These are phyloP conservation scores for Nannospalax galili DNA, from an alignment of 2,113 vertebrate species.

Conservation along the genomic window DNA sequence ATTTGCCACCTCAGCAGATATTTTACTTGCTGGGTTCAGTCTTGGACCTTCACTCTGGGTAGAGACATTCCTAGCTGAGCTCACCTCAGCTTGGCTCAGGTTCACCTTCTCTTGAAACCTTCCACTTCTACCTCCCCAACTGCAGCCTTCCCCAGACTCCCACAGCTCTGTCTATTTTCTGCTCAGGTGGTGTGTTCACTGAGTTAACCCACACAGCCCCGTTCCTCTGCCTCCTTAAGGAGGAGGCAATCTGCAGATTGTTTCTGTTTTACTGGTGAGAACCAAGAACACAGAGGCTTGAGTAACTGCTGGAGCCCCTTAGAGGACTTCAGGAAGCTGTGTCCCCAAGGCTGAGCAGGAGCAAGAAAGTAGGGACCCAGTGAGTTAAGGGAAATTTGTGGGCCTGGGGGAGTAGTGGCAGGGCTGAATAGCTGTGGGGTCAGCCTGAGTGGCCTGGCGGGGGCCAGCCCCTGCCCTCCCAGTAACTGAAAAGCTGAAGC, in stretches of 20 bases:
- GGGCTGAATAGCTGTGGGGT: rapidly evolving
- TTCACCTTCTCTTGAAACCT: neutral
- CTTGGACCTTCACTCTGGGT: neutral
- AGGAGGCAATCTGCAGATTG: neutral
- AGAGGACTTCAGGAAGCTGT: neutral
- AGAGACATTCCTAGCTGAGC: neutral
- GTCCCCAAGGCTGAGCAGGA: neutral
- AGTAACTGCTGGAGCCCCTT: neutral
- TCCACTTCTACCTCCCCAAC: neutral
- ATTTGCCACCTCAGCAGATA: neutral
- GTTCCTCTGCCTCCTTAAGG: neutral
- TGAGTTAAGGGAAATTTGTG: neutral
- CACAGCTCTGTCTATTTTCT: neutral
- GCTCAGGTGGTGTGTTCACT: too few relatives aligned
- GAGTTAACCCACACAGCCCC: neutral
- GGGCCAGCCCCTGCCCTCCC: neutral
- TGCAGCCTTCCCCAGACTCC: neutral
- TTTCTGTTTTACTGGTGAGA: neutral
- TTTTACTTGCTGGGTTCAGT: neutral
- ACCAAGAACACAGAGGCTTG: neutral
- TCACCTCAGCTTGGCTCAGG: neutral
- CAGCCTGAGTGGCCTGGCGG: neutral
- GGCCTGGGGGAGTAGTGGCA: neutral
- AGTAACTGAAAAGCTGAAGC: neutral
- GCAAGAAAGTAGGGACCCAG: neutral